Conservation (phyloP, 2,113 vertebrate genomes). For the Phasianus colchicus region DNA sequence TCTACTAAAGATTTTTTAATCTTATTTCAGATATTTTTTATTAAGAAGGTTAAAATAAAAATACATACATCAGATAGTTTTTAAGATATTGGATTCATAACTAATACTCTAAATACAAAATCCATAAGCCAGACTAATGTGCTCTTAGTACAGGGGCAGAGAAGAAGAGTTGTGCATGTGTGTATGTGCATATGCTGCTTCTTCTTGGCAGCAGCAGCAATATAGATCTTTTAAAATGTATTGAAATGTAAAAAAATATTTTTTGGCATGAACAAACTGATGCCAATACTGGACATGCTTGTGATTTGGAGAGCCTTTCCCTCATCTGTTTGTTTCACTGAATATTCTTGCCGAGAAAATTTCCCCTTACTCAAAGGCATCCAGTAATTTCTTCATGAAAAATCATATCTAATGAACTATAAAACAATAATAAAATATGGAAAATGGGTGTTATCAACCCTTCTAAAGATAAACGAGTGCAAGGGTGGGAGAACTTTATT, state of each 20-base stretch:
- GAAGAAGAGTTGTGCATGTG: background rate
- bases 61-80: slow-evolving; percentile 12
- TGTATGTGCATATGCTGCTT: background rate
- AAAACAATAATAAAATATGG: background rate
- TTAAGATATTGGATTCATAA: slow-evolving; percentile 12
- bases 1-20: background rate
- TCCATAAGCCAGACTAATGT: background rate
- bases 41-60: slow-evolving; percentile 10
- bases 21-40: slow-evolving; percentile 5
- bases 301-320: background rate
- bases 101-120: slow-evolving; percentile 6
- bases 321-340: background rate
- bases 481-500: background rate
- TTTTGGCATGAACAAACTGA: background rate
- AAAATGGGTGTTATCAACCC: background rate
- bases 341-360: background rate
- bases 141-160: background rate
- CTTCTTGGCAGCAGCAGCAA: background rate
- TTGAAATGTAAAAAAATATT: background rate
- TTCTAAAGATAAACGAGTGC: background rate
- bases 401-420: background rate
- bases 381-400: background rate
- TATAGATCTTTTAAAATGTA: background rate
- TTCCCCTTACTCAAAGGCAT: background rate
- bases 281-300: background rate